Evolutionary conservation across 2,888 invertebrate species (phyloP).

Genomic region (Hydraecia micacea): DNA sequence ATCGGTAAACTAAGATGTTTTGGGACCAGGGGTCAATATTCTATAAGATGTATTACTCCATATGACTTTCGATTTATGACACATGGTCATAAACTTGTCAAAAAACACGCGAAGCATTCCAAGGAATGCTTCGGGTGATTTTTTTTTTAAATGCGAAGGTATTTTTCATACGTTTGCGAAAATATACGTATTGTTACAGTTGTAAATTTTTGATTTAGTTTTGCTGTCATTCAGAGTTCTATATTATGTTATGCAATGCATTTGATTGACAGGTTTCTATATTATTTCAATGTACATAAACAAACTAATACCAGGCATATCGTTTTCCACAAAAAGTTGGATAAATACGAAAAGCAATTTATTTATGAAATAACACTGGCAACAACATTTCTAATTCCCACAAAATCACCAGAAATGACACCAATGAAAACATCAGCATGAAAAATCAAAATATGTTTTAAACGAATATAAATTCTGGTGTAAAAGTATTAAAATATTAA

Average conservation of each 20-base stretch:
- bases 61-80: conserved; percentile 10
- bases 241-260: background rate
- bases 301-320: background rate
- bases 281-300: background rate
- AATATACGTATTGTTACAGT: background rate
- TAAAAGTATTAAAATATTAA: conserved; percentile 31
- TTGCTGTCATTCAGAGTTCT: background rate
- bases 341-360: background rate
- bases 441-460: conserved; percentile 14
- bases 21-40: conserved; percentile 24
- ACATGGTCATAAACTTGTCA: too few species aligned
- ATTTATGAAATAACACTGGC: background rate
- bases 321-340: background rate
- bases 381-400: background rate
- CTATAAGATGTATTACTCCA: conserved; percentile 14
- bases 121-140: background rate
- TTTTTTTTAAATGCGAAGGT: conserved; percentile 4
- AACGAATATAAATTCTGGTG: conserved; percentile 6
- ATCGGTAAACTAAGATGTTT: conserved; percentile 35
- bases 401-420: background rate
- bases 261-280: background rate
- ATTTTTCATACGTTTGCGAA: conserved; percentile 16
- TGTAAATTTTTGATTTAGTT: conserved; percentile 4
- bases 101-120: too few species aligned
- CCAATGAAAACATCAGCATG: conserved; percentile 15